A percentile compares a stretch with the other conserved stretches of the same genome.
These are phyloP conservation scores for Botia almorhae DNA, from an alignment of 2,797 vertebrate genomes.

Conservation along the genomic window DNA sequence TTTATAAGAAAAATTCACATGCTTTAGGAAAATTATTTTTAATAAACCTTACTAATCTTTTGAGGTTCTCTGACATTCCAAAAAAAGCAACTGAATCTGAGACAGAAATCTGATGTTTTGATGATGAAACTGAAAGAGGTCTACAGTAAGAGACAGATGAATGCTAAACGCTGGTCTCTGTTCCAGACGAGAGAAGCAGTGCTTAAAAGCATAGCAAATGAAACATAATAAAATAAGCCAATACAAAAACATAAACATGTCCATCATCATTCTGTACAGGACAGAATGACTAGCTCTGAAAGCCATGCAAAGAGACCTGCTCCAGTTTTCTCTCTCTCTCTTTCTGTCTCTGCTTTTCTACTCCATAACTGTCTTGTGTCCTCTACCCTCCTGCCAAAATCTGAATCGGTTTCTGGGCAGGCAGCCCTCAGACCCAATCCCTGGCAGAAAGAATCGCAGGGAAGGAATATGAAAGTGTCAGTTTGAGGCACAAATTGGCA, in stretches of 20 bases:
- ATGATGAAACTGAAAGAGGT: conserved; percentile 29
- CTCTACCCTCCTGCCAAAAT: conserved; percentile 53
- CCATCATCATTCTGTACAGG: conserved; percentile 31
- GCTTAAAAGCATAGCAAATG: conserved; percentile 24
- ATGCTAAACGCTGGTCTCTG: conserved; percentile 31
- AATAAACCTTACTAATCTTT: conserved; percentile 3
- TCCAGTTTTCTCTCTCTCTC: conserved; percentile 39
- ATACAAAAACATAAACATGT: conserved; percentile 46
- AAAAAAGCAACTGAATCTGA: neutral
- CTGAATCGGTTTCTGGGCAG: conserved; percentile 57
- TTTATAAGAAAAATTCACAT: no score
- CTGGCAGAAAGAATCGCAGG: conserved; percentile 54
- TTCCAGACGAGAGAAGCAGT: conserved; percentile 3
- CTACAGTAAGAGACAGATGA: conserved; percentile 23
- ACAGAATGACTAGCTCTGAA: conserved; percentile 45
- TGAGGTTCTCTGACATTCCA: conserved; percentile 29
- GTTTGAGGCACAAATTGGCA: conserved; percentile 25
- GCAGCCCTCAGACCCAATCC: conserved; percentile 55
- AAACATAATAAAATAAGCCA: conserved; percentile 29
- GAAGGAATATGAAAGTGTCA: conserved; percentile 56
- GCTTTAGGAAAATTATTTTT: no score
- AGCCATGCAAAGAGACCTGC: conserved; percentile 38
- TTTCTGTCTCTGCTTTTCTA: conserved; percentile 12
- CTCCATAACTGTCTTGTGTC: conserved; percentile 48
- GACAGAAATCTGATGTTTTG: conserved; percentile 29